Evolutionary conservation across 2,888 invertebrate genomes (phyloP), one percentile per base, ranked within the genome.

Genomic region (Petrophora chlorosata): DNA sequence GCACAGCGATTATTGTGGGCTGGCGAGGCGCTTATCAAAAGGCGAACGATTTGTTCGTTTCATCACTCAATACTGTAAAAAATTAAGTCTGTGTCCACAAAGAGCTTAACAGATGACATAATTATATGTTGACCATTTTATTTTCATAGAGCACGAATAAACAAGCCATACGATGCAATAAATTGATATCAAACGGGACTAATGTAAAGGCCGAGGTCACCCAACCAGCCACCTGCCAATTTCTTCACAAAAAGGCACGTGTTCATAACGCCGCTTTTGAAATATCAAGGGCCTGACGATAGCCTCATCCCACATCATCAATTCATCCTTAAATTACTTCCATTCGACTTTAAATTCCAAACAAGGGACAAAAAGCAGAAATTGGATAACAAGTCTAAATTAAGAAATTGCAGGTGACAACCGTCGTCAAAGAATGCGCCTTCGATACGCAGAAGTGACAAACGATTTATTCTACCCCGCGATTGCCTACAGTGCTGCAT

Each of bases 371-470:
- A 60, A 56, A 58, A 62, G 44, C 42, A 39, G 26, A 39, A 52
- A 57, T 65, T 55, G 59, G 48, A 47, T 61, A 61, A 59, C 53
- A 42, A 56, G 63, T 51, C 61, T 65, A 66, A 67, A 70, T 71
- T 67, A 67, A 72, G 70, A 64, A 72, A 69, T 70, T 62, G 63
- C 51, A 59, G 53, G 56, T 63, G 65, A 61, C 61, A 65, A 61
- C 55, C 50, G 52, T 52, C 45, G 44, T 22, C 36, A 46, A 50
- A 51, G 57, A 53, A 61, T 61, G 43, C 28, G 25, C 32, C 19
- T 19, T 16, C 23, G 38, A 42, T 47, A 34, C 34, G 32, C 43
- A 48, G 52, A 52, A 48, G 54, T 59, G 56, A 59, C 59, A 59
- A 56, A 56, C 56, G 54, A 56, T 54, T 46, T 52, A 53, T 54